Conservation (phyloP, 2,888 invertebrate genomes). For the Odontocerum albicorne region DNA sequence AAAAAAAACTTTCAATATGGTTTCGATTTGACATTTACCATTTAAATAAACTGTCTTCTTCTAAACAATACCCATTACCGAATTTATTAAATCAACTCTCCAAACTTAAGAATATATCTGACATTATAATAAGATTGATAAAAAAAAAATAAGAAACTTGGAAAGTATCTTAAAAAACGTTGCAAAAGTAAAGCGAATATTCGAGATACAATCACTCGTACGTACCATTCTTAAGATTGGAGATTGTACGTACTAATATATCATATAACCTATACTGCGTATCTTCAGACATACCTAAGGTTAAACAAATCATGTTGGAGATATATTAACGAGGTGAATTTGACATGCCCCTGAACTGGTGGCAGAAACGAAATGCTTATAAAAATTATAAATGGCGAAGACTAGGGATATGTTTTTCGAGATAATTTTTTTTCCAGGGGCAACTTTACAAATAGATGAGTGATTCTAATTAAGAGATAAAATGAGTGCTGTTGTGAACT, state of each 20-base stretch:
- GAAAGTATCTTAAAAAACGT: background rate
- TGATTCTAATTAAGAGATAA: background rate
- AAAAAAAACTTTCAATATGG: no score
- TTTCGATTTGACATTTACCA: no score
- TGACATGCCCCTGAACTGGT: background rate
- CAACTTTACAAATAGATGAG: background rate
- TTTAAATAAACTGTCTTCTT: no score
- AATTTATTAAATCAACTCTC: conserved; percentile 19
- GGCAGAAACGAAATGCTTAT: conserved; percentile 4
- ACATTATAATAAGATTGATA: conserved; percentile 1
- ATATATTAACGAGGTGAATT: no score
- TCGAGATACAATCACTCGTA: background rate
- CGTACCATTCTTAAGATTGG: conserved; percentile 17
- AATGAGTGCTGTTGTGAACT: background rate
- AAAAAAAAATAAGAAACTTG: background rate
- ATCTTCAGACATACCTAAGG: conserved; percentile 7
- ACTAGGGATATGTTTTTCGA: conserved; percentile 22
- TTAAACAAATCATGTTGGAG: conserved; percentile 19
- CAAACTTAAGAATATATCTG: conserved; percentile 23
- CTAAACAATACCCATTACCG: conserved; percentile 20
- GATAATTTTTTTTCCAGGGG: conserved; percentile 5
- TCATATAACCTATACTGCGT: conserved; percentile 8
- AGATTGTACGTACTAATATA: conserved; percentile 25
- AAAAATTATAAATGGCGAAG: conserved; percentile 6
- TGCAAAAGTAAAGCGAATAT: background rate